Evolutionary conservation across 2,888 invertebrate genomes (phyloP).

Genomic region (Polyploca ridens): DNA sequence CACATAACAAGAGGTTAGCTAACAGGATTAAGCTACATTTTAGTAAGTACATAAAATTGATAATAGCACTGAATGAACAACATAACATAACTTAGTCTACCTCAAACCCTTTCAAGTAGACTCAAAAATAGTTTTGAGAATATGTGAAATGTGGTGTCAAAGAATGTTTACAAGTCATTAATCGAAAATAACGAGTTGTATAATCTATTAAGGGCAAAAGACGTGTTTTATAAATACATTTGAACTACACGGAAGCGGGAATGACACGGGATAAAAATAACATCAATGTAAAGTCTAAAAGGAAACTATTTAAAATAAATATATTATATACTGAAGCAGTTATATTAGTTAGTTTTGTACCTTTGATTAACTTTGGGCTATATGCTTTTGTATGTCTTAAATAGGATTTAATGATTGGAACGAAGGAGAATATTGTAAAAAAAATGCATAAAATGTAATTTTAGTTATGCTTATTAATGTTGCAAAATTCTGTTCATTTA

Average conservation of each 20-base stretch:
- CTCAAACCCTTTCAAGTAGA: neutral
- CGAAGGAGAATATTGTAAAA: too few species aligned
- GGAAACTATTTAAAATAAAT: neutral
- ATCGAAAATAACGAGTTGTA: slow-evolving; percentile 22
- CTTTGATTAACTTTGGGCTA: neutral
- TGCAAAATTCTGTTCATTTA: neutral
- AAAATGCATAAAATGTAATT: too few species aligned
- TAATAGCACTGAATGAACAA: too few species aligned
- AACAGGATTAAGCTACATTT: too few species aligned
- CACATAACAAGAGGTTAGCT: too few species aligned
- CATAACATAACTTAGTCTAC: too few species aligned
- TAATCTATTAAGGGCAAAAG: slow-evolving; percentile 33
- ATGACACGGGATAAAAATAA: slow-evolving; percentile 23
- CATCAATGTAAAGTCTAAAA: slow-evolving; percentile 20
- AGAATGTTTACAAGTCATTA: slow-evolving; percentile 29
- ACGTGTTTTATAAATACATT: slow-evolving; percentile 31
- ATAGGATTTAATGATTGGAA: too few species aligned
- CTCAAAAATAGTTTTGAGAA: slow-evolving; percentile 16
- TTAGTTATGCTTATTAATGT: neutral
- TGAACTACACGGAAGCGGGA: slow-evolving; percentile 21
- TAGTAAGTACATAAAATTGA: too few species aligned
- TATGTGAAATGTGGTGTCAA: slow-evolving; percentile 21
- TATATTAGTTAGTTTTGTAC: neutral
- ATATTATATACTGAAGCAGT: neutral
- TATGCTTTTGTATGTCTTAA: neutral